Evolutionary conservation across 92 coral and sea anemone species (phyloP), one percentile per base, ranked within the genome.

Genomic region (Metridium senile): DNA sequence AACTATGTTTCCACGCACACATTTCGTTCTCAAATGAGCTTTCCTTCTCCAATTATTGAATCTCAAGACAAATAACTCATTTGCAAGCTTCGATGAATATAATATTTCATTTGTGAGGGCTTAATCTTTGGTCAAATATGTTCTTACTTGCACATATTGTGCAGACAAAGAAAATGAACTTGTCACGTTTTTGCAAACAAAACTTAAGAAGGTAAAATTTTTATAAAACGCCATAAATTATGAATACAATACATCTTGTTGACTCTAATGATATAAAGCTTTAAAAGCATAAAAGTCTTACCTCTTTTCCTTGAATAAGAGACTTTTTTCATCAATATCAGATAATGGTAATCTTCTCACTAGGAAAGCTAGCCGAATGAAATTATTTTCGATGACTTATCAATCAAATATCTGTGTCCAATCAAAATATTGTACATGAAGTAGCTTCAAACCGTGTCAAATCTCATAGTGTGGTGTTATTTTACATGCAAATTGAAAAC

Each of bases 361-460:
- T 73, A 32, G 20, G 58, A 62, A 56, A 73, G 67, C 65, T 26
- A 56, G 33, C 78, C n/a, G n/a, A 58, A 62, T 73, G 33, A 73
- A 73, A 56, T 33, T 62, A 64, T 39, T 71, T 71, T 71, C 76
- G 53, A 71, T 71, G 76, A 53, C 78, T 73, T 73, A 73, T 73
- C 78, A 73, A 73, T 73, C 78, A 73, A 73, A 73, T 7, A 73
- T 73, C 78, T 73, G 33, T 53, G 57, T 46, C 78, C 78, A 73
- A 73, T 73, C 78, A 58, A 53, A 73, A 56, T 25, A 3, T 45
- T 13, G 63, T 25, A 62, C 54, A 18, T 32, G 56, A 73, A 58
- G 78, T 16, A 54, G 25, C 66, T n/a, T 1, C 23, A 35, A 73
- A 33, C 45, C 27, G 29, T 49, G 33, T 16, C 23, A 18, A 21